Conservation (phyloP, 2,797 vertebrate species). For the Fringilla coelebs region DNA sequence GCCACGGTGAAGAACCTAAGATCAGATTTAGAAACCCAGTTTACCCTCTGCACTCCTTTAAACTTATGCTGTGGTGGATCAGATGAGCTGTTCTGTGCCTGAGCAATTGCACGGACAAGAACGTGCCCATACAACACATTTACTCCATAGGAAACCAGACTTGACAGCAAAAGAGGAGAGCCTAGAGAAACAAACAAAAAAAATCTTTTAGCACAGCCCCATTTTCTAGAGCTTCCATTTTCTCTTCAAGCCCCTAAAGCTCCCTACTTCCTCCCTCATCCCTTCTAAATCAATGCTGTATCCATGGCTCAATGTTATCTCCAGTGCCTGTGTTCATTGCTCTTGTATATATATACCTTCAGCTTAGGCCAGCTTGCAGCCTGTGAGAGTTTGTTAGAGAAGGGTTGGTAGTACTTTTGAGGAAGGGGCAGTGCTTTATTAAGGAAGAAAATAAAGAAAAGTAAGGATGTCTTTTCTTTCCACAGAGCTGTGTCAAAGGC, state of each 20-base stretch:
- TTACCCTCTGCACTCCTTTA: background rate
- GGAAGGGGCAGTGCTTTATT: background rate
- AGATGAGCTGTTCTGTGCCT: background rate
- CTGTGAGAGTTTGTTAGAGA: background rate
- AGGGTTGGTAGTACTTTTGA: background rate
- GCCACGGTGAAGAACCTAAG: background rate
- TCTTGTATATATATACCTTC: background rate
- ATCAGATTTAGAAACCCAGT: background rate
- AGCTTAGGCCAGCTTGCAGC: background rate
- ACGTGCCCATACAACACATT: background rate
- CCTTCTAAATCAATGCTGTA: background rate
- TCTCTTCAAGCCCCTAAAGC: background rate
- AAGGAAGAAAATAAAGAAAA: background rate
- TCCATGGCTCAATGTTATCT: background rate
- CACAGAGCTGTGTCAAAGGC: background rate
- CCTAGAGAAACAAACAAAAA: background rate
- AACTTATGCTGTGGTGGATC: background rate
- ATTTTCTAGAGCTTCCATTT: background rate
- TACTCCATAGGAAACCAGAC: background rate
- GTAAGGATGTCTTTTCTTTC: background rate
- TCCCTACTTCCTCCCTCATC: background rate
- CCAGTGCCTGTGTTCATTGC: background rate
- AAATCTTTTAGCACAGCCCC: background rate
- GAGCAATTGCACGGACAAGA: background rate
- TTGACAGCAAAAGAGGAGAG: background rate